Base-by-base conservation (phyloP, 2,113 vertebrate species). In the Centropus unirufus region DNA sequence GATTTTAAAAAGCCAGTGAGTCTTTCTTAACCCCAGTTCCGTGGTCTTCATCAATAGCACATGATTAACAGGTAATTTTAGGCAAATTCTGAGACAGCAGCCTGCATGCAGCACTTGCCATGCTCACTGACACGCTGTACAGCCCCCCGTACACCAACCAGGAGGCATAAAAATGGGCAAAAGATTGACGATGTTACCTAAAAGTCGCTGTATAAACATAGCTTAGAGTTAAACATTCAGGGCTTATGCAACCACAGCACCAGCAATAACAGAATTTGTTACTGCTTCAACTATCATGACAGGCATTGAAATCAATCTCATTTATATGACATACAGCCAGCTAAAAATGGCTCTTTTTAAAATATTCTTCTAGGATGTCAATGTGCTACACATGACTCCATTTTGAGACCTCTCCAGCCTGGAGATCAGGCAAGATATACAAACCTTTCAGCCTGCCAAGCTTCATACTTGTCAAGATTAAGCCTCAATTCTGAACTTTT, bases 221-320 rank as follows among this genome's bases (percentile, higher is more conserved):
- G 63, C 63, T 85, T 9, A 0, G 17, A 67, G 74, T 79, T 82
- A 84, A 91, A 83, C 49, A 76, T 61, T 64, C 72, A 66, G 55
- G 88, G 75, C 79, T 73, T 54, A 76, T 9, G 39, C 4, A 2
- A 68, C 34, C 49, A 8, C 20, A 75, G 82, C 69, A 46, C 63
- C 47, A 52, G 93, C 70, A 93, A 92, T 88, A 92, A 89, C 90
- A 66, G 79, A 68, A 68, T 85, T 73, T 80, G 75, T 85, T 94
- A 61, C 79, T 80, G 85, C 82, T 90, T 93, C 92, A 80, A 54
- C 87, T 80, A 42, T 91, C 85, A 72, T 88, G 92, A 80, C 95
- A 96, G 79, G 79, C 95, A 96, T 80, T 69, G 51, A 93, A 96
- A 94, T 92, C 90, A 93, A 90, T 88, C 88, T 95, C 79, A 88